A percentile compares a stretch with the other conserved stretches of the same genome.
Conservation (phyloP, 2,113 vertebrate genomes). For the Planiliza haematocheilus region DNA sequence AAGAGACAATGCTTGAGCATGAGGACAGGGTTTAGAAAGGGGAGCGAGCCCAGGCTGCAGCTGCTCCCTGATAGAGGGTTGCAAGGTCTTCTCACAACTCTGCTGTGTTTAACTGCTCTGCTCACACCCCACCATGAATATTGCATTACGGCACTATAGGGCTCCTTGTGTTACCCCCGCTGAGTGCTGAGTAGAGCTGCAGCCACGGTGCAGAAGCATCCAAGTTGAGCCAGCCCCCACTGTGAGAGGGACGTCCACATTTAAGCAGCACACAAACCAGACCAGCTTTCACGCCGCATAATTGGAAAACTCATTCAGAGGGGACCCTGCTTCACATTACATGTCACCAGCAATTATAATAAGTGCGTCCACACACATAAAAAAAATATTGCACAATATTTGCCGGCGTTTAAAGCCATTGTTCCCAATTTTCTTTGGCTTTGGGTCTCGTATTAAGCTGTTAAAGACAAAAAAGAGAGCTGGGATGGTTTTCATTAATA, state of each 20-base stretch:
- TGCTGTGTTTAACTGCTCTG: constrained; percentile 75
- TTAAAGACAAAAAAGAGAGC: constrained; percentile 2
- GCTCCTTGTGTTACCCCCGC: constrained; percentile 73
- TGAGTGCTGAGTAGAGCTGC: constrained; percentile 53
- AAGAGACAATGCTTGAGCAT: constrained; percentile 61
- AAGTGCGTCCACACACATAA: constrained; percentile 18
- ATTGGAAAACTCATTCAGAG: constrained; percentile 44
- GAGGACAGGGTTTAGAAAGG: constrained; percentile 57
- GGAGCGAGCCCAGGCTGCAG: constrained; percentile 65
- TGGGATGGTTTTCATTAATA: background rate
- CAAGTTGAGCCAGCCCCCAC: constrained; percentile 43
- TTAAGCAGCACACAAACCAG: constrained; percentile 52
- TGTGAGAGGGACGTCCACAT: constrained; percentile 42
- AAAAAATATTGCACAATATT: constrained; percentile 16
- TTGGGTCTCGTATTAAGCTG: constrained; percentile 20
- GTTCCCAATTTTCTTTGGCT: constrained; percentile 14
- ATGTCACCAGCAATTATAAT: constrained; percentile 58
- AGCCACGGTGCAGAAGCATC: constrained; percentile 46
- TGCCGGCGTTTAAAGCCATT: constrained; percentile 33
- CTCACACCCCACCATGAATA: constrained; percentile 82
- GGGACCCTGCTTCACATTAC: constrained; percentile 39
- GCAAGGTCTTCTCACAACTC: constrained; percentile 77
- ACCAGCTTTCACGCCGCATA: constrained; percentile 39
- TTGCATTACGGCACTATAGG: constrained; percentile 79
- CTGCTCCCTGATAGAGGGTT: constrained; percentile 78